A percentile compares a stretch with the other conserved stretches of the same genome.
These are phyloP conservation scores for Hetaerina titia DNA, from an alignment of 2,888 invertebrate species.

Conservation along the genomic window DNA sequence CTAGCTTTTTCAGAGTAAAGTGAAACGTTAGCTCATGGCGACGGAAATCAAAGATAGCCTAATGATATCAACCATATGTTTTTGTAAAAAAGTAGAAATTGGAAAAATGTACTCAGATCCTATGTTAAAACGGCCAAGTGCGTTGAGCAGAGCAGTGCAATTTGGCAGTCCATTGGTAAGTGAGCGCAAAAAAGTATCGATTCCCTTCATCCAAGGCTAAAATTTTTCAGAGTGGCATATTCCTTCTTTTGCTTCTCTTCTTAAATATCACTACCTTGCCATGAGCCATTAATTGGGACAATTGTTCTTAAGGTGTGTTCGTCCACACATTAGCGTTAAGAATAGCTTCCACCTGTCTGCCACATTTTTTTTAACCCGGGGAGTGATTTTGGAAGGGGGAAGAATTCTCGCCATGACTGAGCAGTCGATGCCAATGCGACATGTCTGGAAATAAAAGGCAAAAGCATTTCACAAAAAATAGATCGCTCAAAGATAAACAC, in stretches of 20 bases:
- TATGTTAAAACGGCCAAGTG: background rate
- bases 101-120: background rate
- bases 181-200: background rate
- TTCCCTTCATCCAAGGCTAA: background rate
- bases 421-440: background rate
- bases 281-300: conserved; percentile 37
- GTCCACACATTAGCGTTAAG: conserved; percentile 52
- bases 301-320: background rate
- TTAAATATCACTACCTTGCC: background rate
- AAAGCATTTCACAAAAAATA: background rate
- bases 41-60: too few species aligned
- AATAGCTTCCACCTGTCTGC: background rate
- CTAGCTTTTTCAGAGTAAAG: too few species aligned
- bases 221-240: background rate
- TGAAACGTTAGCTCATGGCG: too few species aligned
- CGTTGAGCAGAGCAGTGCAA: background rate
- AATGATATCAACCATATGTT: too few species aligned
- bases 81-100: too few species aligned
- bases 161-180: background rate
- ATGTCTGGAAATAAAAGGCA: background rate
- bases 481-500: background rate
- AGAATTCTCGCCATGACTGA: background rate
- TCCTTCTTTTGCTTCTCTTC: background rate
- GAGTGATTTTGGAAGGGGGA: background rate
- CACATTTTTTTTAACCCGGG: background rate